Percentiles rank a stretch among this genome's conserved stretches.
phyloP scores from a whole-genome alignment of 2,888 invertebrate genomes.

The Volucella bombylans region DNA sequence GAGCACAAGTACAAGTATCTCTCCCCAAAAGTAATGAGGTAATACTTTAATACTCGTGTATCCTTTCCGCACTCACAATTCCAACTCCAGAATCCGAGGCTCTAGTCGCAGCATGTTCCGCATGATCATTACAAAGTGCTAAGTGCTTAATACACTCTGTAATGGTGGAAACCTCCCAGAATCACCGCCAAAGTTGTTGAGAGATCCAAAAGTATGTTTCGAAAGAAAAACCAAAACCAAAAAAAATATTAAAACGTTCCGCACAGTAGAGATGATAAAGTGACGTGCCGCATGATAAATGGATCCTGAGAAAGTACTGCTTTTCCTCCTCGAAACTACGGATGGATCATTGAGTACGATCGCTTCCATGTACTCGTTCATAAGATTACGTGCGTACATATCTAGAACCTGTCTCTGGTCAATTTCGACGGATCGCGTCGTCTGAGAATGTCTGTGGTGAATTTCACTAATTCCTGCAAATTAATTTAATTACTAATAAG shows the following conservation, averaged over 20 bases:
- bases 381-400: conserved; percentile 1
- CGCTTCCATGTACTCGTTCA: conserved; percentile 17
- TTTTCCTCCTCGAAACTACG: conserved; percentile 15
- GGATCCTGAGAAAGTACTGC: conserved; percentile 66
- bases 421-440: conserved; percentile 75
- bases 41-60: conserved; percentile 71
- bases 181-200: conserved; percentile 63
- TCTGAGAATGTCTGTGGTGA: conserved; percentile 79
- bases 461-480: conserved; percentile 78
- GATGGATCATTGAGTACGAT: conserved; percentile 47
- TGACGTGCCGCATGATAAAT: conserved; percentile 69
- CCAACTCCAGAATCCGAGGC: conserved; percentile 13
- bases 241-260: conserved; percentile 43
- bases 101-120: conserved; percentile 50
- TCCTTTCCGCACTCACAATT: conserved; percentile 56
- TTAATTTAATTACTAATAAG: conserved; percentile 82
- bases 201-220: conserved; percentile 23
- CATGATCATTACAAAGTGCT: conserved; percentile 73
- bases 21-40: conserved; percentile 27
- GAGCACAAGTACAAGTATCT: background rate
- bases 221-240: conserved; percentile 1
- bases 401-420: conserved; percentile 52
- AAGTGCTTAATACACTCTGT: conserved; percentile 58
- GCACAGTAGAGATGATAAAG: conserved; percentile 66
- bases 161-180: conserved; percentile 72